phyloP scores from a whole-genome alignment of 2,113 vertebrate species.

The Sclerurus mexicanus region DNA sequence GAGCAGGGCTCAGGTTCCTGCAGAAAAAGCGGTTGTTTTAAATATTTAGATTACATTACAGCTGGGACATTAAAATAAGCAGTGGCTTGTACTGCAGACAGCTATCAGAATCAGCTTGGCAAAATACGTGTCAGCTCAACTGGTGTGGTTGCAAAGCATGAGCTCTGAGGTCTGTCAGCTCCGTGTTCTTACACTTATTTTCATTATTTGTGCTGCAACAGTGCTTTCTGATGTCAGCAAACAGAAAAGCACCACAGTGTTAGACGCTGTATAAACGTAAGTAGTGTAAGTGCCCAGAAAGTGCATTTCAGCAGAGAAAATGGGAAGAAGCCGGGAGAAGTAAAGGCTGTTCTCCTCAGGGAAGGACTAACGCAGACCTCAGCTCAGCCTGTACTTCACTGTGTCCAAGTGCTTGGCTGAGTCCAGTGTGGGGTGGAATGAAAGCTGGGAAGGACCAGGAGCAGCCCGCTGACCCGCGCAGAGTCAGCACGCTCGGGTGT shows the following conservation, averaged over 20 bases:
- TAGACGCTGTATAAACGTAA: not conserved
- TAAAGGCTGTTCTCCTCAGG: not conserved
- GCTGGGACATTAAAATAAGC: constrained; percentile 21
- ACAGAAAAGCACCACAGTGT: not conserved
- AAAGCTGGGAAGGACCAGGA: not conserved
- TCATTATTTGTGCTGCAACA: not conserved
- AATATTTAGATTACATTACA: constrained; percentile 48
- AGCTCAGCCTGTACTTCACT: not conserved
- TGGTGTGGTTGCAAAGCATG: not conserved
- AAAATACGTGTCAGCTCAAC: not conserved
- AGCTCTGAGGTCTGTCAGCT: not conserved
- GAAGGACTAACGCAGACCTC: not conserved
- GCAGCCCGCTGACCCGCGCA: not conserved
- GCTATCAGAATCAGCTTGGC: not conserved
- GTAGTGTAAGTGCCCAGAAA: not conserved
- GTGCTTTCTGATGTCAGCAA: not conserved
- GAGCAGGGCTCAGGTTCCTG: constrained; percentile 11
- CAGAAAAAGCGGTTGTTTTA: not conserved
- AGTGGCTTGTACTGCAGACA: not conserved
- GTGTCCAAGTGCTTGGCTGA: not conserved
- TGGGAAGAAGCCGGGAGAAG: not conserved
- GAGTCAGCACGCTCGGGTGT: not conserved
- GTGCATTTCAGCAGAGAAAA: not conserved
- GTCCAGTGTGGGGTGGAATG: not conserved
- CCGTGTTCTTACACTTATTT: not conserved